phyloP scores from a whole-genome alignment of 2,113 vertebrate genomes.

The Myodes glareolus region DNA sequence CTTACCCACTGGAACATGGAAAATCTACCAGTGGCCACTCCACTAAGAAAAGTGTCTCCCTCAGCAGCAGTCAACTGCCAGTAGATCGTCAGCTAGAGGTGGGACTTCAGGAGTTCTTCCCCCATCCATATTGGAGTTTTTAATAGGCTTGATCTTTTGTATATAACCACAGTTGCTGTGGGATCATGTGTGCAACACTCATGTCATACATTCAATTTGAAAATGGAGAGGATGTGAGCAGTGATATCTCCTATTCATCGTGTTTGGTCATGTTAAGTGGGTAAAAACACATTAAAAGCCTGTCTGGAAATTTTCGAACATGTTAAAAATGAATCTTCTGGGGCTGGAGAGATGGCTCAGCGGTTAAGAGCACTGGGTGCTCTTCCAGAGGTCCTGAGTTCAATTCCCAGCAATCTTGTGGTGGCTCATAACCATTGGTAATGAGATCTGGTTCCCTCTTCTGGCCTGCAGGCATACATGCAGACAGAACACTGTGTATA shows the following conservation, averaged over 20 bases:
- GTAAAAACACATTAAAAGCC: not conserved
- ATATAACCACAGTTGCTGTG: not conserved
- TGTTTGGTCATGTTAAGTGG: not conserved
- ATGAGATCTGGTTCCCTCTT: too few species aligned
- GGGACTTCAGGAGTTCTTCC: not conserved
- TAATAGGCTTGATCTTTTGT: not conserved
- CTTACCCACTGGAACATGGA: not conserved
- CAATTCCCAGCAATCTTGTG: too few species aligned
- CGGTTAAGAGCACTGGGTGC: too few species aligned
- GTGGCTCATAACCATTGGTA: too few species aligned
- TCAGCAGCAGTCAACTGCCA: too few species aligned
- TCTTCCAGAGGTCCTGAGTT: too few species aligned
- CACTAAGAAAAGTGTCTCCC: not conserved
- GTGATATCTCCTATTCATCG: not conserved
- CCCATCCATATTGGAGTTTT: not conserved
- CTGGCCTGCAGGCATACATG: too few species aligned
- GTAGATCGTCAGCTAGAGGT: not conserved
- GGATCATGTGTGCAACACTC: not conserved
- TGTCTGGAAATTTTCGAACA: conserved; percentile 4
- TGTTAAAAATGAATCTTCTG: not conserved
- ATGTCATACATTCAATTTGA: not conserved
- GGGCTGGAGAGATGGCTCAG: too few species aligned
- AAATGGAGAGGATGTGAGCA: not conserved
- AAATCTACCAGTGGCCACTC: too few species aligned
- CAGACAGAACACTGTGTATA: too few species aligned